A percentile compares a stretch with the other conserved stretches of the same genome.
Evolutionary conservation across 2,797 vertebrate species (phyloP).

Genomic region (Fundulus diaphanus): DNA sequence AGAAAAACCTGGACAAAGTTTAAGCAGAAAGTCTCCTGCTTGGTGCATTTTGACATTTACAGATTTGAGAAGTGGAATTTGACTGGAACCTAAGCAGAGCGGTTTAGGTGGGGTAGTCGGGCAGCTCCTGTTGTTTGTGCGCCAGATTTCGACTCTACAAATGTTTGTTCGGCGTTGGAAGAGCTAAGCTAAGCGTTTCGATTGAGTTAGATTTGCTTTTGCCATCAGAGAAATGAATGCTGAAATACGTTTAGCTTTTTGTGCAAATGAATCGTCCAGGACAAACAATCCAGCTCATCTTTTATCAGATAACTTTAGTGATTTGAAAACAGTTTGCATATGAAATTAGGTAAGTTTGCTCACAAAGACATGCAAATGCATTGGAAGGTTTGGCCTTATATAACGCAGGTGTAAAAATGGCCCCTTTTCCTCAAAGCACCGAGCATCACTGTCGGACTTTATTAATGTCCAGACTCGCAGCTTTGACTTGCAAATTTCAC

Average conservation of each 20-base stretch:
- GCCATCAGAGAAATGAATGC: background rate
- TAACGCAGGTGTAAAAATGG: constrained; percentile 66
- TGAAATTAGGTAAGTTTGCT: constrained; percentile 20
- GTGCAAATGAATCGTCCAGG: background rate
- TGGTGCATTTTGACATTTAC: constrained; percentile 10
- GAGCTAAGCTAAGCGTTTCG: background rate
- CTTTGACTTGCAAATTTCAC: constrained; percentile 45
- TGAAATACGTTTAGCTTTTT: background rate
- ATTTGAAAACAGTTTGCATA: constrained; percentile 10
- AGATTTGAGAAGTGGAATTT: constrained; percentile 1
- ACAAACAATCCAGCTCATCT: background rate
- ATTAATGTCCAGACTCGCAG: constrained; percentile 54
- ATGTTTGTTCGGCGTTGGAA: constrained; percentile 1
- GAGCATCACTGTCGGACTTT: constrained; percentile 53
- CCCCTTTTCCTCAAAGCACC: constrained; percentile 49
- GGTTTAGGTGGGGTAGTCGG: background rate
- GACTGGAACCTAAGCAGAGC: background rate
- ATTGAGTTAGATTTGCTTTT: background rate
- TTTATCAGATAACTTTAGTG: constrained; percentile 13
- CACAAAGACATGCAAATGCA: constrained; percentile 3
- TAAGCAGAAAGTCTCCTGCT: constrained; percentile 1
- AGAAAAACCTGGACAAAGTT: constrained; percentile 14
- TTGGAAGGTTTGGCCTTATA: constrained; percentile 13
- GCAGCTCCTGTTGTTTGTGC: background rate
- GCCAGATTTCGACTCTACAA: background rate